Evolutionary conservation across 2,888 invertebrate genomes (phyloP).

Genomic region (Unio delphinus): DNA sequence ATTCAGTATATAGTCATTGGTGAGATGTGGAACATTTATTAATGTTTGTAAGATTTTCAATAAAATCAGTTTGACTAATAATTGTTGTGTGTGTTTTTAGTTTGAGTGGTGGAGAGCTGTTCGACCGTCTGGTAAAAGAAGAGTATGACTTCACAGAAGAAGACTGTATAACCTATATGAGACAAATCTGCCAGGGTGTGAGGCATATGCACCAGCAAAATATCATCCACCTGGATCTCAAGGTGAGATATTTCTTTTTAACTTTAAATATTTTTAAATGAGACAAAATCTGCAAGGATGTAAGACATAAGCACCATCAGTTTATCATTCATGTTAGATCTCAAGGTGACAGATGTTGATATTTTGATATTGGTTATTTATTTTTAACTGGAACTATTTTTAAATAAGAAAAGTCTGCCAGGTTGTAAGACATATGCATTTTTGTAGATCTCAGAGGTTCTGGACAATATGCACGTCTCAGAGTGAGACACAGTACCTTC

Average conservation of each 20-base stretch:
- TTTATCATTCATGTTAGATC: conserved; percentile 73
- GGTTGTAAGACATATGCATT: too few relatives aligned
- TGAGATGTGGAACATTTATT: too few relatives aligned
- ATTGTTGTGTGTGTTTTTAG: conserved; percentile 40
- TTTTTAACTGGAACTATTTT: too few relatives aligned
- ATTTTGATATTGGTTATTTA: too few relatives aligned
- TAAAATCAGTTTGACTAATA: too few relatives aligned
- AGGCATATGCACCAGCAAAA: conserved; percentile 72
- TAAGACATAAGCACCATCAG: conserved; percentile 72
- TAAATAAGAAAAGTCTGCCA: too few relatives aligned
- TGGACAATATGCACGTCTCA: too few relatives aligned
- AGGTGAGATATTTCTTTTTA: conserved; percentile 51
- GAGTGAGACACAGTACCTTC: too few relatives aligned
- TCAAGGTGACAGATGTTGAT: too few relatives aligned
- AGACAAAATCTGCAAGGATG: conserved; percentile 71
- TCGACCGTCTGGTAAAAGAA: conserved; percentile 71
- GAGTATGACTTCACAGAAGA: conserved; percentile 70
- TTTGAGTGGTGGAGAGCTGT: conserved; percentile 72
- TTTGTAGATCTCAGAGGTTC: too few relatives aligned
- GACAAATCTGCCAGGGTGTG: conserved; percentile 72
- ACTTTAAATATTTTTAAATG: conserved; percentile 59
- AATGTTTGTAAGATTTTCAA: too few relatives aligned
- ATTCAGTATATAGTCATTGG: too few relatives aligned
- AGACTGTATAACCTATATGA: conserved; percentile 71
- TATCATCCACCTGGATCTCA: conserved; percentile 73